Conservation (phyloP, 2,113 vertebrate genomes). For the Cochlearius cochlearius region DNA sequence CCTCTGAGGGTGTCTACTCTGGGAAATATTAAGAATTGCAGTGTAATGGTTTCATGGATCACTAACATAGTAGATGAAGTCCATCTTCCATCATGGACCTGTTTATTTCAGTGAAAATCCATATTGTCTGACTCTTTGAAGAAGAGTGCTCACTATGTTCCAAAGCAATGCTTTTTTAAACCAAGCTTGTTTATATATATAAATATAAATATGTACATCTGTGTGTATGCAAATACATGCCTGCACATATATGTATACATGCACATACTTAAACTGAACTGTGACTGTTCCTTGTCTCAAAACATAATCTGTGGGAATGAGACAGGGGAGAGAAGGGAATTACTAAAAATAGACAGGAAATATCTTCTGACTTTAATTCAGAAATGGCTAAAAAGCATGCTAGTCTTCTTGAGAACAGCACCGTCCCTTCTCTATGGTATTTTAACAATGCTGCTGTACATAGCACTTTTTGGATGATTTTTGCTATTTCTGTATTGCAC, state of each 20-base stretch:
- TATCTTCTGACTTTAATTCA: neutral
- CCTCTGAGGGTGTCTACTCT: neutral
- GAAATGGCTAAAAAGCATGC: neutral
- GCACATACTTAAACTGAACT: conserved; percentile 9
- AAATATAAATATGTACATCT: neutral
- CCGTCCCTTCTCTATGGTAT: neutral
- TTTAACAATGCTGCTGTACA: conserved; percentile 68
- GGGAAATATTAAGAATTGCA: neutral
- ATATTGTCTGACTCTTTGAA: neutral
- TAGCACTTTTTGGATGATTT: conserved; percentile 73
- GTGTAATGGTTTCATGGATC: neutral
- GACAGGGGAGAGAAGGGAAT: conserved; percentile 15
- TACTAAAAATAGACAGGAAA: neutral
- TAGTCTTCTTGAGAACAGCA: neutral
- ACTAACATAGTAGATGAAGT: neutral
- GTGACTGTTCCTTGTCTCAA: conserved; percentile 3
- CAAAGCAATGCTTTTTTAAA: conserved; percentile 50
- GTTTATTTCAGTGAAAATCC: neutral
- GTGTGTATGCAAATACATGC: neutral
- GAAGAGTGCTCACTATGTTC: neutral
- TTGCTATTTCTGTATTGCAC: conserved; percentile 78
- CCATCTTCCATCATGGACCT: neutral
- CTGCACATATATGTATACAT: neutral
- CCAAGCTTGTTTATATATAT: neutral
- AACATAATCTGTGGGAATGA: neutral